Conservation (phyloP, 2,888 invertebrate species). For the Apodemia mormo region DNA sequence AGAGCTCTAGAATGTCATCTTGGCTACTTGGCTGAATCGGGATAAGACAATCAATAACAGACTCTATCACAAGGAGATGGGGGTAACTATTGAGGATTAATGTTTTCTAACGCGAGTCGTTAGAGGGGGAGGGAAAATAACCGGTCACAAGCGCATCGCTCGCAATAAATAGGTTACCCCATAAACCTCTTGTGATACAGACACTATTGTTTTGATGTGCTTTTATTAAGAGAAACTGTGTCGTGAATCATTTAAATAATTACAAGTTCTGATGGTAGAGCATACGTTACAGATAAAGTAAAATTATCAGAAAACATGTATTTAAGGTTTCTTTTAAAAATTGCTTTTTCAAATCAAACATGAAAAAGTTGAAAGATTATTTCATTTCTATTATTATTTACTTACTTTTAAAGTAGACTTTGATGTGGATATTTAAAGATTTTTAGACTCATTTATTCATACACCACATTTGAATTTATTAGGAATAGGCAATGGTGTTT, state of each 20-base stretch:
- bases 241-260: background rate
- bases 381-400: too few relatives aligned
- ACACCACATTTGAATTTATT: too few relatives aligned
- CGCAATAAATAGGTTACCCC: constrained; percentile 78
- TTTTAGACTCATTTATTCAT: too few relatives aligned
- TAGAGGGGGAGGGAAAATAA: constrained; percentile 43
- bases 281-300: too few relatives aligned
- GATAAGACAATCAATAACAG: constrained; percentile 42
- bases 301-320: too few relatives aligned
- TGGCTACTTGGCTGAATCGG: constrained; percentile 52
- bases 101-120: constrained; percentile 66
- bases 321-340: too few relatives aligned
- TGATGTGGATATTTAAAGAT: too few relatives aligned
- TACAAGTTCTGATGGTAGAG: too few relatives aligned
- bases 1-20: constrained; percentile 59
- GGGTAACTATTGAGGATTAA: constrained; percentile 38
- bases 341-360: too few relatives aligned
- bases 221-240: constrained; percentile 4
- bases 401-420: too few relatives aligned
- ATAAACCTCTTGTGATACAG: constrained; percentile 78
- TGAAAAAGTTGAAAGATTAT: too few relatives aligned
- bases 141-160: constrained; percentile 63
- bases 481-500: too few relatives aligned
- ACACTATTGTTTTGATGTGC: constrained; percentile 42
- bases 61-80: constrained; percentile 42